Evolutionary conservation across 1,140 invertebrate species (phyloP), one percentile per base, ranked within the genome.

Genomic region (Eumeta japonica): DNA sequence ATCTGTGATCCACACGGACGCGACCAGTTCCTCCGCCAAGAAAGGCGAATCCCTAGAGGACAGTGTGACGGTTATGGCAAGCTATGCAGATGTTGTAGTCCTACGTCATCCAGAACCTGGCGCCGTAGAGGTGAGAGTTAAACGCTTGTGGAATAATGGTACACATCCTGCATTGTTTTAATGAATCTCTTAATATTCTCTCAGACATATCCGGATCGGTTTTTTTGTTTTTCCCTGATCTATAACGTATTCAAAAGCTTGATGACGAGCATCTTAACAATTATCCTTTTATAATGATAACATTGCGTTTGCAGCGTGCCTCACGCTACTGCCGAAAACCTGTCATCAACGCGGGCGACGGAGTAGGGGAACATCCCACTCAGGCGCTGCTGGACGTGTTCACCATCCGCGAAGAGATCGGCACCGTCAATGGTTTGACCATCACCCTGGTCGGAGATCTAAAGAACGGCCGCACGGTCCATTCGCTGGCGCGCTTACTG

Each of bases 341-440:
- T 1, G 67, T 99, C 3, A 87, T 99, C 19, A 99, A 99, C 80
- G 97, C 94, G 16, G 97, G 97, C 10, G 96, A 99, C 78, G 97
- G 97, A 15, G 81, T 92, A 3, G 97, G 97, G 0, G 95, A 99
- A 76, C 97, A 99, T 78, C 97, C 97, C 0, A 98, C 94, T 0
- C 97, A 99, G 78, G 97, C 97, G 0, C 70, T 99, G 10, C 76
- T 99, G 1, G 97, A 99, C 73, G 84, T 99, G 4, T 99, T 97
- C 58, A 98, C 97, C 11, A 99, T 99, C 50, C 80, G 96, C 58
- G 93, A 98, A 75, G 97, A 99, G 78, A 95, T 99, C 46, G 96
- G 96, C 43, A 99, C 96, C 0, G 94, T 99, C 0, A 98, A 99
- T 62, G 90, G 90, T 0, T 77, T 98, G 1, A 97, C 90, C 0